Evolutionary conservation across 2,113 vertebrate genomes (phyloP), one percentile per base, ranked within the genome.

Genomic region (Carollia perspicillata): DNA sequence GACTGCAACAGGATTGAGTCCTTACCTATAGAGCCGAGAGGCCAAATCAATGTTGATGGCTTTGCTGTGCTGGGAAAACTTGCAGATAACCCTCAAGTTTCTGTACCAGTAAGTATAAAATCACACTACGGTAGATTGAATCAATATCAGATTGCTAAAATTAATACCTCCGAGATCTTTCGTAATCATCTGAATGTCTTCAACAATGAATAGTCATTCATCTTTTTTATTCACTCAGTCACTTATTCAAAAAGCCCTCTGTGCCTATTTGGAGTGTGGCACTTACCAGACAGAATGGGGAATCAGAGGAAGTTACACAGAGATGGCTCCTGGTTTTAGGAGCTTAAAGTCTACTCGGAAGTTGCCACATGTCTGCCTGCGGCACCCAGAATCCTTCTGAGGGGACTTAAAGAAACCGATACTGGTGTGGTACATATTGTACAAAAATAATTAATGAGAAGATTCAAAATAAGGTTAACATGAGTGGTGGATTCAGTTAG

Each of bases 61-160:
- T 99, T 99, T 95, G 99, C 99, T 0, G 94, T 99, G 51, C 98
- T 99, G 83, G 99, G 99, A 94, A 99, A 99, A 96, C 98, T 99
- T 66, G 99, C 97, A 95, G 98, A 99, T 63, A 99, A 99, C 91
- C 98, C 99, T 96, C 98, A 98, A 68, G 97, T 99, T 97, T 99
- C 99, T 80, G 98, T 99, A 92, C 99, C 98, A 96, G 99, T 99
- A 98, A 98, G 99, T 99, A 95, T 78, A 35, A 89, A 95, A 79
- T 23, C 0, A 96, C 49, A 44, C 72, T 92, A 69, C 28, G 8
- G 2, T 42, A 80, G 44, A 80, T 47, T 0, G 40, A 84, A 63
- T 58, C 8, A 83, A 77, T 84, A 23, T 12, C 5, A 42, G 33
- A 35, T 40, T 37, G 30, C 44, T 88, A 72, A 94, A 71, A 68